Base-by-base conservation (phyloP, 2,113 vertebrate species). In the Poeciliopsis occidentalis region DNA sequence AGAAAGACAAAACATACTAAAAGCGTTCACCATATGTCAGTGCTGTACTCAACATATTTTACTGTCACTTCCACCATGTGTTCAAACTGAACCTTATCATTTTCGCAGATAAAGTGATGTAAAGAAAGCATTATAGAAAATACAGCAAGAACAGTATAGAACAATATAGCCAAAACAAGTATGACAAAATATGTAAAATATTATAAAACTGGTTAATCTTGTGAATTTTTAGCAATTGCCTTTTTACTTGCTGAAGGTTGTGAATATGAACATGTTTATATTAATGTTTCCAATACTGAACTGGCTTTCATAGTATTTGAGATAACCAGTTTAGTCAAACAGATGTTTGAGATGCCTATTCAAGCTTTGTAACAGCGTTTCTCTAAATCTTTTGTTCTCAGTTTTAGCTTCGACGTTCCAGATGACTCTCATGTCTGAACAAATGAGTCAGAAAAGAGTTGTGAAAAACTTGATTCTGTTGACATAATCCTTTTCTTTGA, bases 1-100 rank as follows among this genome's bases (percentile, higher is more conserved):
- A 95, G 85, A n/a, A 96, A 87, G 19, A 96, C 92, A 1, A 65
- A 41, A 63, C 12, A 54, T 61, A 37, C 19, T 47, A 12, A 63
- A 4, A 68, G 19, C 17, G 39, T 37, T 70, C 26, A 54, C 34
- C 4, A 27, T 3, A 29, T 60, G 17, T 60, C 27, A 27, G 51
- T 37, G 31, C 11, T n/a, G 24, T n/a, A 7, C 8, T 57, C 2
- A 24, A 57, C 51, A 57, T 24, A 57, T 24, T 10, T 57, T n/a
- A 3, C 22, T 57, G 51, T 8, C 8, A n/a, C 22, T 57, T 57
- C 8, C 24, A n/a, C 2, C 51, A n/a, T 57, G 4, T 57, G 24
- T 17, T 24, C 1, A 8, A n/a, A 57, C 22, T 57, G 51, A 29
- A 47, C 44, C 44, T 57, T 22, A 57, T 57, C 51, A 24, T 57